These are phyloP conservation scores for Diabrotica balteata DNA, from an alignment of 2,888 invertebrate species.

Conservation along the genomic window DNA sequence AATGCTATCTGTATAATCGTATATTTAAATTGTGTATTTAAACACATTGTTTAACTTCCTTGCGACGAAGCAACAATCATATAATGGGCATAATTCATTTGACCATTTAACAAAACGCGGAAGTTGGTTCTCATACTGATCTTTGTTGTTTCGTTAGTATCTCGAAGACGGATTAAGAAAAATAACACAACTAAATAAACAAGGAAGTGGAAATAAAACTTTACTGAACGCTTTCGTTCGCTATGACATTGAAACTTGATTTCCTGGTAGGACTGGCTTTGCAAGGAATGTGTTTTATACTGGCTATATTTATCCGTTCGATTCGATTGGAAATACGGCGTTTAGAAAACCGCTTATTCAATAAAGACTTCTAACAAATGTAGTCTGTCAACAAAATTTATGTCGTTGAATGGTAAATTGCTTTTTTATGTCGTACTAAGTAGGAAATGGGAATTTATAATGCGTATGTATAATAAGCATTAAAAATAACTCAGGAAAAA, in stretches of 20 bases:
- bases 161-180: not conserved
- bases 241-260: conserved; percentile 56
- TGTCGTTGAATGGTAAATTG: not conserved
- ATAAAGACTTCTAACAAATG: not conserved
- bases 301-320: not conserved
- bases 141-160: too few species aligned
- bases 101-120: too few species aligned
- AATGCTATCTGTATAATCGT: too few species aligned
- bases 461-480: too few species aligned
- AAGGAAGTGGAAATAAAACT: conserved; percentile 35
- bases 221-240: conserved; percentile 34
- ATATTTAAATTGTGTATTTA: too few species aligned
- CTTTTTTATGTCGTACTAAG: not conserved
- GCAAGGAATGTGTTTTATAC: conserved; percentile 13
- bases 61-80: too few species aligned
- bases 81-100: too few species aligned
- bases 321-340: conserved; percentile 2
- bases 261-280: conserved; percentile 49
- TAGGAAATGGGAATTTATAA: conserved; percentile 2
- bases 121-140: too few species aligned
- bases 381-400: conserved; percentile 1
- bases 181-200: conserved; percentile 23
- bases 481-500: too few species aligned
- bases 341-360: not conserved
- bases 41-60: too few species aligned